Conservation (phyloP, 37 sponge, comb jelly and placozoan species). For the Ianthella basta region DNA sequence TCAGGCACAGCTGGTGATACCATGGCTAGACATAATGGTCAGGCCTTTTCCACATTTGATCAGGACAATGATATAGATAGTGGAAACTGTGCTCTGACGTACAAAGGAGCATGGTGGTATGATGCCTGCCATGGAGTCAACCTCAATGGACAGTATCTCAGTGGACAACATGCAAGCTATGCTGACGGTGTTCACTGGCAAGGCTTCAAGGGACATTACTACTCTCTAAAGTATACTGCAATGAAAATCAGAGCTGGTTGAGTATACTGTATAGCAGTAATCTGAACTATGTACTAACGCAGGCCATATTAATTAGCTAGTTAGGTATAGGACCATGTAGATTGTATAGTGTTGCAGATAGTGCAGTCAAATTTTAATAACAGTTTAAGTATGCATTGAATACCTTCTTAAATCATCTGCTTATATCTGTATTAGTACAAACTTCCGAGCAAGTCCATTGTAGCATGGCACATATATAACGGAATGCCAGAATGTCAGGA, state of each 20-base stretch:
- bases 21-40: conserved; percentile 14
- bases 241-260: neutral
- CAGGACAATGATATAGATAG: conserved; percentile 23
- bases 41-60: conserved; percentile 31
- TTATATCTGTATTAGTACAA: too few relatives aligned
- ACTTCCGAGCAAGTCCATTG: too few relatives aligned
- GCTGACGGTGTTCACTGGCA: neutral
- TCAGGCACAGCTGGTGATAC: conserved; percentile 32
- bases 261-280: too few relatives aligned
- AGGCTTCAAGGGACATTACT: neutral
- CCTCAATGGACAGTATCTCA: conserved; percentile 29
- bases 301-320: too few relatives aligned
- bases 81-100: conserved; percentile 19
- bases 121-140: neutral
- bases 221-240: neutral
- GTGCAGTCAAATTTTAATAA: too few relatives aligned
- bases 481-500: too few relatives aligned
- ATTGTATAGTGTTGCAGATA: too few relatives aligned
- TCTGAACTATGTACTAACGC: too few relatives aligned
- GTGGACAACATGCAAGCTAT: neutral
- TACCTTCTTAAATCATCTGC: too few relatives aligned
- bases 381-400: too few relatives aligned
- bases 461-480: too few relatives aligned
- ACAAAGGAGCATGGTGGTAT: conserved; percentile 48
- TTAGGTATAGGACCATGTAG: too few relatives aligned